Percentiles rank a stretch among this genome's conserved stretches.
phyloP scores from a whole-genome alignment of 2,113 vertebrate species.

The Cephalopterus ornatus region DNA sequence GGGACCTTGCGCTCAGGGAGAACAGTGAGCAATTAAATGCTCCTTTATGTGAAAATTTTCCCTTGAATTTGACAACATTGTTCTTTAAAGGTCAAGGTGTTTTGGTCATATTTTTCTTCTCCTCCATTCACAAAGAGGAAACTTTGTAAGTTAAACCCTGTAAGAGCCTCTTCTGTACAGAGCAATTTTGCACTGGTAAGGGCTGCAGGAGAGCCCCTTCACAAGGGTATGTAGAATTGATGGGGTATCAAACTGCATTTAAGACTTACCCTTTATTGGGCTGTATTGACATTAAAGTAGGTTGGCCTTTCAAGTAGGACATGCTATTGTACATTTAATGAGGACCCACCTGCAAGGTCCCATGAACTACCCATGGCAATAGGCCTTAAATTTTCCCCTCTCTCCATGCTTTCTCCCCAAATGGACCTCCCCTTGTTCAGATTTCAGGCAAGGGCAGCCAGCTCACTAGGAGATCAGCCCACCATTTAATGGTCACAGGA shows the following conservation, averaged over 20 bases:
- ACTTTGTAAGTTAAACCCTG: not conserved
- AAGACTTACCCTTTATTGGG: not conserved
- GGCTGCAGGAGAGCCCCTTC: not conserved
- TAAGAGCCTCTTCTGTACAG: not conserved
- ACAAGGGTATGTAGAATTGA: not conserved
- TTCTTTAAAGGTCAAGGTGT: not conserved
- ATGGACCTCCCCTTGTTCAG: not conserved
- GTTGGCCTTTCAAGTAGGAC: not conserved
- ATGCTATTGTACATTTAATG: not conserved
- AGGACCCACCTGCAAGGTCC: not conserved
- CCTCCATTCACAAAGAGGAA: not conserved
- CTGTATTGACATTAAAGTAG: not conserved
- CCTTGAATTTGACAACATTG: not conserved
- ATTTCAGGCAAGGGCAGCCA: accelerated
- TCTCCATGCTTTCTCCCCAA: not conserved
- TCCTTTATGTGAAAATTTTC: not conserved
- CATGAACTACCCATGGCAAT: not conserved
- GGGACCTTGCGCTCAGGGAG: not conserved
- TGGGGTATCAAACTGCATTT: not conserved
- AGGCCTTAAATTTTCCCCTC: not conserved
- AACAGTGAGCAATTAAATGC: not conserved
- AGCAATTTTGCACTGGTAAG: not conserved
- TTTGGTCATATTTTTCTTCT: not conserved
- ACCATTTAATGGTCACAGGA: not conserved
- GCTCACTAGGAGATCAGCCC: not conserved